Base-by-base conservation (phyloP, 2,888 invertebrate genomes). In the Dryocosmus kuriphilus region DNA sequence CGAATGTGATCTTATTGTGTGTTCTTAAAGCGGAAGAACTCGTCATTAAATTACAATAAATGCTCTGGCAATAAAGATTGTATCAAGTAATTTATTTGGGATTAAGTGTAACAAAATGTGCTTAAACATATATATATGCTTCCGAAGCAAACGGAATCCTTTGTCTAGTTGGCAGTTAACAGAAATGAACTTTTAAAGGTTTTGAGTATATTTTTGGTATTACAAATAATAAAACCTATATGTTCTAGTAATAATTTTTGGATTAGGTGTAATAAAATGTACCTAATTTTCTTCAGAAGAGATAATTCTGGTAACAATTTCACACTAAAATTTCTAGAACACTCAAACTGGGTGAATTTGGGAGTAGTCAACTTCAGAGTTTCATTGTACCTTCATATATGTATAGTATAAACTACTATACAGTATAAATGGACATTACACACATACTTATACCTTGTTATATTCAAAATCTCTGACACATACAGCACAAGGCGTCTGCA, bases 381-480 rank as follows among this genome's bases (percentile, higher is more conserved):
- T 55, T 22, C 3, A 55, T 55, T 22, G 1, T 55, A 22, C 55
- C 22, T 11, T 22, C 55, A 2, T 55, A 22, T 55, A 16, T 55
- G 55, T 55, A 16, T 60, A 16, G 27, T 60, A 60, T 60, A 16
- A 60, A 27, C 14, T 27, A 24, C 14, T 24, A 60, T 24, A 6
- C 6, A 27, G 14, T 27, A 27, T 24, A 27, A 60, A 22, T 11
- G 14, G 14, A 24, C 7, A 60, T 27, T 60, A 22, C 27, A 60
- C 16, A 60, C 14, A 27, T 16, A 24, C 14, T 60, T 24, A 60
- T 60, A 27, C 60, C 27, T 14, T 27, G 60, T 27, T 27, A 55
- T 32, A 30, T 71, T 51, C 19, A 71, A 71, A 71, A 71, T 51
- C 27, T 30, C 30, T 30, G 71, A 71, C 71, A 55, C 30, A 30